phyloP scores from a whole-genome alignment of 64 coral and sea anemone genomes.

The Platygyra sinensis region DNA sequence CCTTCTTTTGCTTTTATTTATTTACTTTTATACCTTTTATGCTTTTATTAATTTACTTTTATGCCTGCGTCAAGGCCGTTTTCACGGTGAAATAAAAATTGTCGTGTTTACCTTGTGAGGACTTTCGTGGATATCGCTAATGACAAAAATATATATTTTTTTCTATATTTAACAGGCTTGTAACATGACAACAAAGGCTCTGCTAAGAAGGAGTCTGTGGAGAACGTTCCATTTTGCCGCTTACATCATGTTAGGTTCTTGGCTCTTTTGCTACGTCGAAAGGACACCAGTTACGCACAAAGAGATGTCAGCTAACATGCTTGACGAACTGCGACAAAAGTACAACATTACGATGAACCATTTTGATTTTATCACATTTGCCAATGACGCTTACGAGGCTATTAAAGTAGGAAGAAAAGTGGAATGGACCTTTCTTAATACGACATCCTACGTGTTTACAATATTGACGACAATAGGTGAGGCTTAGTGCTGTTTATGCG shows the following conservation, averaged over 20 bases:
- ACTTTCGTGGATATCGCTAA: too few species aligned
- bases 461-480: conserved; percentile 43
- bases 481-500: not conserved
- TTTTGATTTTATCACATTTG: conserved; percentile 10
- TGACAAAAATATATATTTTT: too few species aligned
- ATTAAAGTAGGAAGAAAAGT: not conserved
- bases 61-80: too few species aligned
- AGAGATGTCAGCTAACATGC: conserved; percentile 10
- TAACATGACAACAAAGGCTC: not conserved
- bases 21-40: too few species aligned
- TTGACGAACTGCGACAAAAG: conserved; percentile 1
- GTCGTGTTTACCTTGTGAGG: too few species aligned
- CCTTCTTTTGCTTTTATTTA: too few species aligned
- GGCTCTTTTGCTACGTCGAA: conserved; percentile 24
- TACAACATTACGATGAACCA: conserved; percentile 15
- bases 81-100: too few species aligned
- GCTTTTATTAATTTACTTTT: too few species aligned
- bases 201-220: not conserved
- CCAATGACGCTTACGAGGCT: not conserved
- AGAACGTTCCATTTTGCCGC: conserved; percentile 1
- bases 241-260: conserved; percentile 30
- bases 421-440: conserved; percentile 45
- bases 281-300: not conserved
- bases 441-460: conserved; percentile 3
- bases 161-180: not conserved